phyloP scores from a whole-genome alignment of 2,888 invertebrate genomes.

The Synergus laeviventris region DNA sequence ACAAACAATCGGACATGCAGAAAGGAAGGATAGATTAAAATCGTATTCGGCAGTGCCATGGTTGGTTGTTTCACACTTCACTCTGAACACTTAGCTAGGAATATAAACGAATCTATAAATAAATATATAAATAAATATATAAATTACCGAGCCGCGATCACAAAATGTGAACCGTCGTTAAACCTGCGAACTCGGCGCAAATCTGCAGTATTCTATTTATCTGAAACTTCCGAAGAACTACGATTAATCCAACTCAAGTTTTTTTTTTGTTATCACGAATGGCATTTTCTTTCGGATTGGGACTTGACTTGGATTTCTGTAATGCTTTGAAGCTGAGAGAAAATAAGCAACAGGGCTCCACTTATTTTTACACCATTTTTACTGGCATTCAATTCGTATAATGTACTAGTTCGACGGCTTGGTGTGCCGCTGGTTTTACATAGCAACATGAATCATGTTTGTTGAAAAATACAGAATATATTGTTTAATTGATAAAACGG shows the following conservation, averaged over 20 bases:
- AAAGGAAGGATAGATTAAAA: constrained; percentile 36
- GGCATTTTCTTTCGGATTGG: not conserved
- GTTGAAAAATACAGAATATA: constrained; percentile 29
- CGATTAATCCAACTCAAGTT: constrained; percentile 12
- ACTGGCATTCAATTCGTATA: constrained; percentile 47
- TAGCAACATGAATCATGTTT: constrained; percentile 25
- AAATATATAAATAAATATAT: constrained; percentile 51
- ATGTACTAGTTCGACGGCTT: constrained; percentile 37
- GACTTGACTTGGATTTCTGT: constrained; percentile 7
- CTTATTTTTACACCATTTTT: constrained; percentile 63
- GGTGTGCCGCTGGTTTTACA: constrained; percentile 24
- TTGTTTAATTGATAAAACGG: constrained; percentile 28
- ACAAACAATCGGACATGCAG: constrained; percentile 42
- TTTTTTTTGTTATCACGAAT: not conserved
- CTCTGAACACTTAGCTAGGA: constrained; percentile 59
- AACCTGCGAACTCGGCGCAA: constrained; percentile 37
- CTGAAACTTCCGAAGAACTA: constrained; percentile 30
- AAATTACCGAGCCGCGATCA: constrained; percentile 42
- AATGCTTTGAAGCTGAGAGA: constrained; percentile 40
- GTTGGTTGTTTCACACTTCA: constrained; percentile 57
- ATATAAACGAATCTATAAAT: constrained; percentile 57
- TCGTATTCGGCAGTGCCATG: constrained; percentile 54
- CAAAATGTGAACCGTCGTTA: constrained; percentile 33
- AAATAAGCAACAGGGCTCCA: constrained; percentile 47
- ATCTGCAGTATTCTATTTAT: constrained; percentile 37